phyloP scores from a whole-genome alignment of 2,888 invertebrate genomes.

The Argyresthia albistria region DNA sequence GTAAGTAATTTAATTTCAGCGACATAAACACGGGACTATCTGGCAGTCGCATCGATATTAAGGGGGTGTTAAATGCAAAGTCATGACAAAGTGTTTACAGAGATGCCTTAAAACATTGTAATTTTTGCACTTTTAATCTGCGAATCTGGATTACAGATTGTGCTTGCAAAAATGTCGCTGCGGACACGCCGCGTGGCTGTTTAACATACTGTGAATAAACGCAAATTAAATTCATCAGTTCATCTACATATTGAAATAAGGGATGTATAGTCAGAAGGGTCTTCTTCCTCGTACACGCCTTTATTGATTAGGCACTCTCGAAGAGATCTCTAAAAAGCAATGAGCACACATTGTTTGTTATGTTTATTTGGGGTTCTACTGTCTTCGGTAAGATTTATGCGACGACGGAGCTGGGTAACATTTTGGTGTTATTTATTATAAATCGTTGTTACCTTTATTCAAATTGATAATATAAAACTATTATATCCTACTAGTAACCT shows the following conservation, averaged over 20 bases:
- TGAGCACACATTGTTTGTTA: neutral
- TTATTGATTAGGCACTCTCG: neutral
- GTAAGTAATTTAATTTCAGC: constrained; percentile 62
- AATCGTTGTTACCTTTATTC: too few relatives aligned
- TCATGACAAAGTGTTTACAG: constrained; percentile 53
- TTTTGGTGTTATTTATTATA: too few relatives aligned
- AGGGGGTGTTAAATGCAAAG: constrained; percentile 47
- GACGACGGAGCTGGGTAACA: too few relatives aligned
- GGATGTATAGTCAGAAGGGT: constrained; percentile 15
- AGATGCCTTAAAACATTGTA: constrained; percentile 24
- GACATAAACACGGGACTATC: constrained; percentile 64
- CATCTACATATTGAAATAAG: constrained; percentile 36
- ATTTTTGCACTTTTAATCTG: constrained; percentile 35
- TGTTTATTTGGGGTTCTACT: too few relatives aligned
- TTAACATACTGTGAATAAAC: constrained; percentile 31
- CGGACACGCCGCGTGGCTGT: constrained; percentile 26
- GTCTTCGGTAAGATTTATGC: too few relatives aligned
- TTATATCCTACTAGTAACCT: too few relatives aligned
- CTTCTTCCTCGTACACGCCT: neutral
- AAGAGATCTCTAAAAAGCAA: neutral
- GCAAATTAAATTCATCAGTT: constrained; percentile 39
- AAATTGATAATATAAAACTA: too few relatives aligned
- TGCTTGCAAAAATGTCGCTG: constrained; percentile 41
- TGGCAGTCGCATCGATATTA: constrained; percentile 62
- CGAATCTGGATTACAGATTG: constrained; percentile 41